phyloP scores from a whole-genome alignment of 2,888 invertebrate genomes.

The Balanococcus diminutus region DNA sequence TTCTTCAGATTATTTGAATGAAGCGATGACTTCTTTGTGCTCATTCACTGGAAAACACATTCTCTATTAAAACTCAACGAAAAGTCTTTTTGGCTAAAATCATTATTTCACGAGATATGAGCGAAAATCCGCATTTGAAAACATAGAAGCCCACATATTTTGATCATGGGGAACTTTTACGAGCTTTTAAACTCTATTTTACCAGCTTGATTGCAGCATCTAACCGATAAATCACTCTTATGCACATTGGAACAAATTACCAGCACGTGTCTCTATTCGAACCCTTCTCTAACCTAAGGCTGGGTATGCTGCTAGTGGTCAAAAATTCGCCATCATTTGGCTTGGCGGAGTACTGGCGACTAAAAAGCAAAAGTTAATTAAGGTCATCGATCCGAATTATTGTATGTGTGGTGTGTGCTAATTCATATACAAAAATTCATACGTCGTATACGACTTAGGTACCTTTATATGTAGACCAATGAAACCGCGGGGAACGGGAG shows the following conservation, averaged over 20 bases:
- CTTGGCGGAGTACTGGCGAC: neutral
- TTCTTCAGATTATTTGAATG: too few species aligned
- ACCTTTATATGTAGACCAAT: neutral
- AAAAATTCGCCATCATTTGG: neutral
- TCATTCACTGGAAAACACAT: too few species aligned
- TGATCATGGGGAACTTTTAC: neutral
- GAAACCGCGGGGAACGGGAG: neutral
- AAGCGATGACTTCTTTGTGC: too few species aligned
- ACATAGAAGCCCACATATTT: too few species aligned
- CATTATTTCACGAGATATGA: too few species aligned
- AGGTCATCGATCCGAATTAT: slow-evolving; percentile 13
- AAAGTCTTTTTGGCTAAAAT: too few species aligned
- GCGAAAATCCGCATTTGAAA: too few species aligned
- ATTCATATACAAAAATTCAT: neutral
- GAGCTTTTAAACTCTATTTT: neutral
- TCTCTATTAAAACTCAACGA: too few species aligned
- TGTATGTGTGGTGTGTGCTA: neutral
- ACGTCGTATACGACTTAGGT: neutral
- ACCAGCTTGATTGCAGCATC: neutral
- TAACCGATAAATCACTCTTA: neutral
- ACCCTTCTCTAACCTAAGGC: neutral
- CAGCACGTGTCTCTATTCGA: neutral
- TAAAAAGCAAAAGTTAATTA: neutral
- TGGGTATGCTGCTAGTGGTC: neutral
- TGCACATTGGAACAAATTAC: neutral